Evolutionary conservation across 2,113 vertebrate genomes (phyloP).

Genomic region (Pteropus alecto): DNA sequence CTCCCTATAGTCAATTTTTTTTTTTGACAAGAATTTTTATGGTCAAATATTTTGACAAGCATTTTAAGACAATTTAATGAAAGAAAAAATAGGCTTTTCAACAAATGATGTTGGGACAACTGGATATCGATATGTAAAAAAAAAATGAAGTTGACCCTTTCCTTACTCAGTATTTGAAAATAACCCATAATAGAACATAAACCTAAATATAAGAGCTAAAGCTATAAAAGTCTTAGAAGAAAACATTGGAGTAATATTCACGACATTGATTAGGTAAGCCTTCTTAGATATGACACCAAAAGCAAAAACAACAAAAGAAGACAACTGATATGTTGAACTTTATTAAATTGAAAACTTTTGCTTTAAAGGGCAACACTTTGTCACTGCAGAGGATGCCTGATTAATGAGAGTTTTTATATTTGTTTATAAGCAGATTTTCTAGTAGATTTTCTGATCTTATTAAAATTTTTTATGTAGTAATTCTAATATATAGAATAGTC

Average conservation of each 20-base stretch:
- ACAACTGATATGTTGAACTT: not conserved
- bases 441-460: not conserved
- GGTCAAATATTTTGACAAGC: not conserved
- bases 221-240: not conserved
- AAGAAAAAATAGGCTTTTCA: not conserved
- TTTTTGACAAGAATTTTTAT: not conserved
- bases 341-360: not conserved
- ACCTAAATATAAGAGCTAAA: not conserved
- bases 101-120: not conserved
- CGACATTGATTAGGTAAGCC: not conserved
- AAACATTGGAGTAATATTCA: not conserved
- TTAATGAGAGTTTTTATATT: slow-evolving; percentile 2
- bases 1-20: not conserved
- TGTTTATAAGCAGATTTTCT: not conserved
- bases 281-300: not conserved
- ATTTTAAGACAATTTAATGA: not conserved
- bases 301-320: not conserved
- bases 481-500: not conserved
- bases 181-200: not conserved
- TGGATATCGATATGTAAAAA: not conserved
- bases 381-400: not conserved
- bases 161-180: not conserved
- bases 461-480: not conserved
- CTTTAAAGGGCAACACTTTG: not conserved
- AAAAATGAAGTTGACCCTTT: not conserved